Percentiles rank a stretch among this genome's conserved stretches.
Evolutionary conservation across 1,140 invertebrate species (phyloP).

Genomic region (Cydia strobilella): DNA sequence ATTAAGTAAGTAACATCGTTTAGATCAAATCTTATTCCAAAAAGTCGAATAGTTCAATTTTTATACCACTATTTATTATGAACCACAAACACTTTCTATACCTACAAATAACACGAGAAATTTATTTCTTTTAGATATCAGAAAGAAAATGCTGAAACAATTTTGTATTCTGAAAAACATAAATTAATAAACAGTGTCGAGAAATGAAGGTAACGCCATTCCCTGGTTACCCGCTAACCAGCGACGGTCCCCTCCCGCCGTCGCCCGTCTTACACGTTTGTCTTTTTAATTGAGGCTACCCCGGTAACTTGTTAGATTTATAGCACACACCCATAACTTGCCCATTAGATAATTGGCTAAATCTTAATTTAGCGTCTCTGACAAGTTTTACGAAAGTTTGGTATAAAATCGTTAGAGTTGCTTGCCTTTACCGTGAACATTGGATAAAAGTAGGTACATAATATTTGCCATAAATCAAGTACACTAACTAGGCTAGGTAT

Average conservation of each 20-base stretch:
- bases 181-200: constrained; percentile 5
- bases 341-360: constrained; percentile 27
- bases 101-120: too few relatives aligned
- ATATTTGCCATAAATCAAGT: too few relatives aligned
- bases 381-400: neutral
- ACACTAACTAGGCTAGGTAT: too few relatives aligned
- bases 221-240: constrained; percentile 71
- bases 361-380: neutral
- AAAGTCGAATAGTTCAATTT: too few relatives aligned
- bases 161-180: neutral
- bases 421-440: too few relatives aligned
- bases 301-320: constrained; percentile 73
- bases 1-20: too few relatives aligned
- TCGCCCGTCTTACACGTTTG: constrained; percentile 74
- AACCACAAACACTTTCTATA: too few relatives aligned
- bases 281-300: constrained; percentile 74
- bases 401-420: neutral
- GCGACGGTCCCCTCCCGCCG: constrained; percentile 58
- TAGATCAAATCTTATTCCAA: too few relatives aligned
- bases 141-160: too few relatives aligned
- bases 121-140: too few relatives aligned
- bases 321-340: constrained; percentile 32
- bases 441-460: too few relatives aligned
- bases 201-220: constrained; percentile 46
- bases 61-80: too few relatives aligned